Base-by-base conservation (phyloP, 1,140 invertebrate species). In the Trachelipus rathkii region DNA sequence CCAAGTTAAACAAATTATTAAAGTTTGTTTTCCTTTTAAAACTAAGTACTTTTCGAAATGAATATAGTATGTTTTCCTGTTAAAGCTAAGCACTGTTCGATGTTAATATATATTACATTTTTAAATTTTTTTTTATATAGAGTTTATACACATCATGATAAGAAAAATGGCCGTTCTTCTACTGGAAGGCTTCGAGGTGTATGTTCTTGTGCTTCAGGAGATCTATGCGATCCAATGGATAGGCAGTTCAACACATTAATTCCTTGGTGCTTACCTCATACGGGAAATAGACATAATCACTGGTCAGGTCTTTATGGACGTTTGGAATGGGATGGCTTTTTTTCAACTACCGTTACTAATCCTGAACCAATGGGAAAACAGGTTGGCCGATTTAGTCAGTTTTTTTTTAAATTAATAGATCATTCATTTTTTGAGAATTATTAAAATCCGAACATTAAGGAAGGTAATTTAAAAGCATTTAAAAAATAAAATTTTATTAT, bases 361-460 rank as follows among this genome's bases (percentile, higher is more conserved):
- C 93, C 93, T 60, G 93, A 95, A 83, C 93, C 93, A 10, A 95
- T 95, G 92, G 92, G 93, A 73, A 95, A 95, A 88, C 93, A 95
- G 87, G 93, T 88, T 78, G 60, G 72, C n/a, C 15, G 10, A 15
- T n/a, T 2, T 3, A 66, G 7, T n/a, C 5, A n/a, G 1, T n/a
- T 3, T 23, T 66, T 66, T 3, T 3, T 23, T 1, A n/a, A 71
- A 71, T 71, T 4, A 60, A 15, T 2, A 60, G 19, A 3, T 60
- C 11, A 15, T 60, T 50, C 46, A 19, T 60, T 60, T 60, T 60
- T 3, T 15, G 19, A 60, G 50, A 15, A 15, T 60, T 60, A 60
- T 60, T 15, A 60, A 60, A 60, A 4, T 60, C 50, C 11, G 1
- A 2, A 60, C 1, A 60, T 8, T 60, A 1, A 3, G 19, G 33